Percentiles rank a stretch among this genome's conserved stretches.
Conservation (phyloP, 2,888 invertebrate genomes). For the Drosophila kambysellisi region DNA sequence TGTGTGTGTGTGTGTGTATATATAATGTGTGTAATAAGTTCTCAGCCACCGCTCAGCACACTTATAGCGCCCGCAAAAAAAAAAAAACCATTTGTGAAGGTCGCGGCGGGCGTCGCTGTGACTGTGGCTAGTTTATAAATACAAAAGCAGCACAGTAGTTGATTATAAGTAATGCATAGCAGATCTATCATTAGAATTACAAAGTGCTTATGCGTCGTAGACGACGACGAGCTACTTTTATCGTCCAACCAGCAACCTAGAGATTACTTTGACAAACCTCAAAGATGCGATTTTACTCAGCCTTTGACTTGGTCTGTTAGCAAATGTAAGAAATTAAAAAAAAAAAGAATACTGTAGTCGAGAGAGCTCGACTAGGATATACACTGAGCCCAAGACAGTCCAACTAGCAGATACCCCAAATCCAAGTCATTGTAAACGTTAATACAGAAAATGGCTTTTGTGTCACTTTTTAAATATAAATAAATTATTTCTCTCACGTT, state of each 20-base stretch:
- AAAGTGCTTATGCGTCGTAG: slow-evolving; percentile 36
- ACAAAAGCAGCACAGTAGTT: slow-evolving; percentile 59
- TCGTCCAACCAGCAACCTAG: background rate
- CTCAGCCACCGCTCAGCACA: background rate
- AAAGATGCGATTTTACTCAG: background rate
- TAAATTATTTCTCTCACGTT: background rate
- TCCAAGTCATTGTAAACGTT: background rate
- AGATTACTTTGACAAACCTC: background rate
- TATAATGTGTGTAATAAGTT: slow-evolving; percentile 4
- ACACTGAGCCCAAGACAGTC: no score
- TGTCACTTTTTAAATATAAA: background rate
- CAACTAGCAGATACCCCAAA: background rate
- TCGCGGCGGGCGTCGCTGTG: slow-evolving; percentile 48
- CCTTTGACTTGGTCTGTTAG: background rate
- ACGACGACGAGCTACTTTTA: slow-evolving; percentile 12
- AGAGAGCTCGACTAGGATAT: background rate
- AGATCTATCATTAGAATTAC: slow-evolving; percentile 55
- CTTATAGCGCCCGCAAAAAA: background rate
- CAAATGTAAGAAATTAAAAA: background rate
- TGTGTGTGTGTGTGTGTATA: background rate
- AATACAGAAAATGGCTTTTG: background rate
- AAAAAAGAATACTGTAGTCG: background rate
- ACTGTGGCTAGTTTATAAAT: slow-evolving; percentile 64
- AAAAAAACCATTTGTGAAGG: slow-evolving; percentile 53
- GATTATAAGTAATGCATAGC: slow-evolving; percentile 62